Conservation (phyloP, 2,888 invertebrate genomes). For the Napeogenes inachia region DNA sequence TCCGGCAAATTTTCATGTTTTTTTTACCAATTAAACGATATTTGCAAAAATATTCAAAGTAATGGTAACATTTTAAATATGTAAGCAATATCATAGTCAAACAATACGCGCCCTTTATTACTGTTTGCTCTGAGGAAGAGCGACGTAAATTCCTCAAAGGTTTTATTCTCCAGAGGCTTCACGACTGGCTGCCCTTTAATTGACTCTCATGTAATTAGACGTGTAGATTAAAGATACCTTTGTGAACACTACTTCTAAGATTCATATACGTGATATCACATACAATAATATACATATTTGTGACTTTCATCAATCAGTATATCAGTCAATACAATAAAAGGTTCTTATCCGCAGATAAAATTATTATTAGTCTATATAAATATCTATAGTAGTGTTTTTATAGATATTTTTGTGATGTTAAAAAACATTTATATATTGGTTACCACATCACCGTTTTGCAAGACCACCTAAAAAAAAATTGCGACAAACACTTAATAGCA, state of each 20-base stretch:
- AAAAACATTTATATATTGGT: too few relatives aligned
- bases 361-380: too few relatives aligned
- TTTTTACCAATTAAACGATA: neutral
- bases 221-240: constrained; percentile 6
- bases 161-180: constrained; percentile 11
- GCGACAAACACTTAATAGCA: too few relatives aligned
- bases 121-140: neutral
- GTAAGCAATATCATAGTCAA: neutral
- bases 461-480: too few relatives aligned
- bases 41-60: neutral
- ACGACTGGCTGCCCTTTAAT: constrained; percentile 11
- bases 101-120: neutral
- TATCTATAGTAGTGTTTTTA: too few relatives aligned
- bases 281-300: too few relatives aligned
- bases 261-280: neutral
- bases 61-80: neutral
- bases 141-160: constrained; percentile 1
- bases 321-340: too few relatives aligned
- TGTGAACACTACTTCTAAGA: neutral
- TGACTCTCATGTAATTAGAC: constrained; percentile 12
- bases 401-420: too few relatives aligned
- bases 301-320: too few relatives aligned
- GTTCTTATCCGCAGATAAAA: too few relatives aligned
- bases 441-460: too few relatives aligned
- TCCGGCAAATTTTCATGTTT: too few relatives aligned